A percentile compares a stretch with the other conserved stretches of the same genome.
phyloP scores from a whole-genome alignment of 2,888 invertebrate species.

The Empis livida region DNA sequence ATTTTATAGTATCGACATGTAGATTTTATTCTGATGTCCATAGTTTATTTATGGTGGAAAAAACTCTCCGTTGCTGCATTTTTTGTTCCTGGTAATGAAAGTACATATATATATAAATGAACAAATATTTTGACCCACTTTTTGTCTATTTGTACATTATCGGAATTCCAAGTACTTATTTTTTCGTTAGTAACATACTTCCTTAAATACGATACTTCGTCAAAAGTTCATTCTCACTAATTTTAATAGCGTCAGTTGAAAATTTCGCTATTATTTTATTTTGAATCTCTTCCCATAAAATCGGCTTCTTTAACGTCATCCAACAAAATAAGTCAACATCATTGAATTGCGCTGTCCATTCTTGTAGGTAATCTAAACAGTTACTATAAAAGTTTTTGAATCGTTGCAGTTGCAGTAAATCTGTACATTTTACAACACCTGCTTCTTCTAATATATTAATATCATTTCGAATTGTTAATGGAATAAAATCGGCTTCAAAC shows the following conservation, averaged over 20 bases:
- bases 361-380: background rate
- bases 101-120: background rate
- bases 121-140: background rate
- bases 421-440: background rate
- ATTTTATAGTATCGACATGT: background rate
- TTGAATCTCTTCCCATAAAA: background rate
- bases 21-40: conserved; percentile 1
- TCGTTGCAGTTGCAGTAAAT: background rate
- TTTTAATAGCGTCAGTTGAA: background rate
- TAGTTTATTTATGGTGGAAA: background rate
- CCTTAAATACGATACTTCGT: conserved; percentile 1
- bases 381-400: background rate
- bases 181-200: background rate
- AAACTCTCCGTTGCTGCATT: background rate
- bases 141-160: background rate
- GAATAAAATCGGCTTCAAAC: conserved; percentile 1
- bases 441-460: background rate
- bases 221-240: background rate
- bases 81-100: background rate
- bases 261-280: background rate
- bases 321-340: background rate
- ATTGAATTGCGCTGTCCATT: background rate
- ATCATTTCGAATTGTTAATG: background rate
- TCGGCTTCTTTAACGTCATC: background rate
- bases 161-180: background rate